Conservation (phyloP, 1,140 invertebrate species). For the Bombyx mandarina region DNA sequence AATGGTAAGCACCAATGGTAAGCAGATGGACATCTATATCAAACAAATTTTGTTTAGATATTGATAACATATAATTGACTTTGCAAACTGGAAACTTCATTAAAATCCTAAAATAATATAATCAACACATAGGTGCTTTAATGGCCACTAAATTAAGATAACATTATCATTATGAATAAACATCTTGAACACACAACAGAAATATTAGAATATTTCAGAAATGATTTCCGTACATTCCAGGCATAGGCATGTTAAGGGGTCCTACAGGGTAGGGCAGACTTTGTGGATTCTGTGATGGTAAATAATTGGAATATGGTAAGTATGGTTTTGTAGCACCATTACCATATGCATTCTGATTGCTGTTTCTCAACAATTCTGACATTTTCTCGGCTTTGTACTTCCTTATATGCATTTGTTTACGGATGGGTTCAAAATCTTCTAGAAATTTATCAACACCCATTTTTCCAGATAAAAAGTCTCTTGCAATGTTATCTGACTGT, state of each 20-base stretch:
- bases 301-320: conserved; percentile 58
- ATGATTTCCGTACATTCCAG: conserved; percentile 64
- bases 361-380: conserved; percentile 78
- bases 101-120: neutral
- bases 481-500: conserved; percentile 84
- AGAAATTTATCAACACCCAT: conserved; percentile 84
- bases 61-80: conserved; percentile 6
- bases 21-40: conserved; percentile 25
- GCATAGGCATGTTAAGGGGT: conserved; percentile 74
- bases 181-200: conserved; percentile 8
- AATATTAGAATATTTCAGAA: conserved; percentile 31
- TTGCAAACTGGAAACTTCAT: neutral
- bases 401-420: conserved; percentile 84
- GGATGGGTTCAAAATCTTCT: conserved; percentile 79
- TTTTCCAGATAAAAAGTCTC: conserved; percentile 82
- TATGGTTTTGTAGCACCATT: conserved; percentile 52
- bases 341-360: conserved; percentile 39
- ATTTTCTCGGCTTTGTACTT: conserved; percentile 91
- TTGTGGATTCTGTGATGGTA: conserved; percentile 36
- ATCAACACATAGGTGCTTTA: no score
- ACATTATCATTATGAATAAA: no score
- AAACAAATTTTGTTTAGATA: neutral
- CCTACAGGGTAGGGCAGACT: conserved; percentile 72
- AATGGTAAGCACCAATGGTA: conserved; percentile 41
- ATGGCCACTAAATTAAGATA: no score